Percentiles rank a stretch among this genome's conserved stretches.
Conservation (phyloP, 2,797 vertebrate species). For the Karalla daura region DNA sequence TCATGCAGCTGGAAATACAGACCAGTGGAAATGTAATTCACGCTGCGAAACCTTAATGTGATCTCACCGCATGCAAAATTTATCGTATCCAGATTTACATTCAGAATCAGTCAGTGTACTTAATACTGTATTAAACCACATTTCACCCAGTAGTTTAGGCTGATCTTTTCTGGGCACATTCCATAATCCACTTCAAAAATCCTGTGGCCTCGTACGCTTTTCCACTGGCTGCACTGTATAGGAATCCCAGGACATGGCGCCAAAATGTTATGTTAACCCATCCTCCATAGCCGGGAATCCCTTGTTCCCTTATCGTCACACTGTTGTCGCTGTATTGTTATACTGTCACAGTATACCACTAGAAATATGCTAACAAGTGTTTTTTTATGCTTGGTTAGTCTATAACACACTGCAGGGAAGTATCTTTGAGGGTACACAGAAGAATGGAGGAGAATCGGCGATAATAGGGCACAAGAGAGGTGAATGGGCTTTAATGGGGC, state of each 20-base stretch:
- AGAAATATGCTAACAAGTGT: constrained; percentile 61
- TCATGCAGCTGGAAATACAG: not conserved
- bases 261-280: constrained; percentile 8
- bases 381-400: constrained; percentile 67
- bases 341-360: constrained; percentile 34
- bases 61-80: constrained; percentile 38
- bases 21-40: constrained; percentile 13
- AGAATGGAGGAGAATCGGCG: constrained; percentile 52
- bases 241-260: constrained; percentile 1
- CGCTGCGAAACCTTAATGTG: constrained; percentile 15
- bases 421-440: constrained; percentile 65
- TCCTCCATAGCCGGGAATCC: constrained; percentile 12
- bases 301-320: constrained; percentile 33
- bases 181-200: constrained; percentile 39
- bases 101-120: constrained; percentile 25
- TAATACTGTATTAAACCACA: constrained; percentile 41
- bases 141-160: constrained; percentile 19
- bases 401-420: constrained; percentile 66
- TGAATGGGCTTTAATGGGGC: constrained; percentile 66
- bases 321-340: constrained; percentile 29
- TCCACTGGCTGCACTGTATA: not conserved
- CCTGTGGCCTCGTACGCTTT: not conserved
- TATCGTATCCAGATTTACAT: constrained; percentile 25
- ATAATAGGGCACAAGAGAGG: constrained; percentile 71
- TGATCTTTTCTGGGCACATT: constrained; percentile 16